These are phyloP conservation scores for Acronicta alni DNA, from an alignment of 2,888 invertebrate species.

Conservation along the genomic window DNA sequence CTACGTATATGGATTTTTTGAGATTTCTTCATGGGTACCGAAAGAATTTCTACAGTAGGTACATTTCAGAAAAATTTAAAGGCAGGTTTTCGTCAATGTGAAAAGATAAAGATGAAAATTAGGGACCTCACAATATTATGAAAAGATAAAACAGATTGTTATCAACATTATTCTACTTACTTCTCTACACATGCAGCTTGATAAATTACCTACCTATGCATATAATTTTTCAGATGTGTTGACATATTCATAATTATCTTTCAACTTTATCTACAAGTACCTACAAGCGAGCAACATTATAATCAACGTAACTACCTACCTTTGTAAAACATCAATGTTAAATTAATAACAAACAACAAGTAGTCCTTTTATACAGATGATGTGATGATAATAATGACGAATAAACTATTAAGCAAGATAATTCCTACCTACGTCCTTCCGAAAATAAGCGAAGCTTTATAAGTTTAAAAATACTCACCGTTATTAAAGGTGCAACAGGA, in stretches of 20 bases:
- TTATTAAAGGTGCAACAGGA: conserved; percentile 85
- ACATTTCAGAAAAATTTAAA: no score
- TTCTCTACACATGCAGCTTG: background rate
- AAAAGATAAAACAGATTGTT: no score
- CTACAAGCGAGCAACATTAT: background rate
- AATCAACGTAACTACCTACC: background rate
- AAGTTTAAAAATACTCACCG: conserved; percentile 79
- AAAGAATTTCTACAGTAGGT: no score
- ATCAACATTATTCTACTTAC: background rate
- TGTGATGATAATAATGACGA: background rate
- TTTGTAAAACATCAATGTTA: background rate
- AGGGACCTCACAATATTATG: no score
- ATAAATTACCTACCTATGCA: background rate
- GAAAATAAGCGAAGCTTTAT: conserved; percentile 37
- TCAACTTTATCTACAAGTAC: background rate
- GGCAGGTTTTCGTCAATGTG: no score
- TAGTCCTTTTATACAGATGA: background rate
- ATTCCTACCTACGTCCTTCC: conserved; percentile 14
- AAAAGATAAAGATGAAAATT: no score
- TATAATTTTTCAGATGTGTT: background rate
- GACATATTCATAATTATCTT: background rate
- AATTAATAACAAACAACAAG: conserved; percentile 12
- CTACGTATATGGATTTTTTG: no score
- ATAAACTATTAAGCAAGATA: conserved; percentile 9
- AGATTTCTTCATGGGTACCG: no score